Evolutionary conservation across 2,888 invertebrate genomes (phyloP).

Genomic region (Rhorus exstirpatorius): DNA sequence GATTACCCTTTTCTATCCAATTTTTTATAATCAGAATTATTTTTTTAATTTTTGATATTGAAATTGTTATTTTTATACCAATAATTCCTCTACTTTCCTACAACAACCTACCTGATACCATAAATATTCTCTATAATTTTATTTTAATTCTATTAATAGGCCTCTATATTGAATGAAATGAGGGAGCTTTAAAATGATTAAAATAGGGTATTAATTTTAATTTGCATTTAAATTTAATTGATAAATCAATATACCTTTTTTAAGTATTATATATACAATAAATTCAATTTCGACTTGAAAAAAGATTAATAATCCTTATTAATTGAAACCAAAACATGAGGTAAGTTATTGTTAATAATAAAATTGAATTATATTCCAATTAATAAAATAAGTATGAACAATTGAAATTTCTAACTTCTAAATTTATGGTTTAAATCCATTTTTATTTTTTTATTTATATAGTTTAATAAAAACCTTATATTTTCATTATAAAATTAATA

Average conservation of each 20-base stretch:
- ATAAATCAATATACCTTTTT: conserved; percentile 81
- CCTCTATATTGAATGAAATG: conserved; percentile 87
- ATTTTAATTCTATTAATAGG: conserved; percentile 87
- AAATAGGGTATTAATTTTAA: conserved; percentile 84
- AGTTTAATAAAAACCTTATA: conserved; percentile 90
- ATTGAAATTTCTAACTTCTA: conserved; percentile 90
- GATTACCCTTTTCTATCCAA: conserved; percentile 88
- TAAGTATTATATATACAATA: conserved; percentile 85
- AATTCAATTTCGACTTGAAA: conserved; percentile 87
- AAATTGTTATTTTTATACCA: conserved; percentile 90
- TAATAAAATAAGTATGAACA: conserved; percentile 83
- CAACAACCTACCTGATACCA: neutral
- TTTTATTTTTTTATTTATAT: conserved; percentile 88
- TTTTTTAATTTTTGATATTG: conserved; percentile 92
- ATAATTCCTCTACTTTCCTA: conserved; percentile 84
- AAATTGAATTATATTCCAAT: conserved; percentile 88
- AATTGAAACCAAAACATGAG: conserved; percentile 89
- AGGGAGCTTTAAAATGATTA: conserved; percentile 89
- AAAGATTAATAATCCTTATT: conserved; percentile 80
- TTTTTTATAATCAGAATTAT: conserved; percentile 90
- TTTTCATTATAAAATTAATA: conserved; percentile 87
- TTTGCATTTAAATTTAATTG: conserved; percentile 64
- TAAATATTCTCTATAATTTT: conserved; percentile 91
- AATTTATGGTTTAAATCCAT: conserved; percentile 86
- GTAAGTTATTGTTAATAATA: conserved; percentile 90